phyloP scores from a whole-genome alignment of 1,140 invertebrate species.

The Zophobas atratus region DNA sequence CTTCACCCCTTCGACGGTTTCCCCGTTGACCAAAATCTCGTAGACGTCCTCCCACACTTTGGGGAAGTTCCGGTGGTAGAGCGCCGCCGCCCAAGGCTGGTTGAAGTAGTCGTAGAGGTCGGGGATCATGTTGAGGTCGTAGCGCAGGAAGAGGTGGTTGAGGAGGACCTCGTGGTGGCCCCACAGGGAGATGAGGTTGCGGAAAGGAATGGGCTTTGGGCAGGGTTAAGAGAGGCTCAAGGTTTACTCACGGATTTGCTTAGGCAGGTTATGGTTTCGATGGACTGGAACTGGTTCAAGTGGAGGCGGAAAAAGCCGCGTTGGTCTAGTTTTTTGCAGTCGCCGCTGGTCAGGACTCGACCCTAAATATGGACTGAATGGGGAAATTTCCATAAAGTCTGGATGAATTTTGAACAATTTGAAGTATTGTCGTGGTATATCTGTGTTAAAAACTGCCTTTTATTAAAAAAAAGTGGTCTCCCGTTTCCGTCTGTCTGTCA shows the following conservation, averaged over 20 bases:
- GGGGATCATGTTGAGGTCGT: constrained; percentile 70
- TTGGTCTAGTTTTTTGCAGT: constrained; percentile 61
- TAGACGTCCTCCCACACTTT: constrained; percentile 66
- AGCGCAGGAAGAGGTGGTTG: constrained; percentile 73
- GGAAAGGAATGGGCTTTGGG: constrained; percentile 53
- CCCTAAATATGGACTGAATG: constrained; percentile 60
- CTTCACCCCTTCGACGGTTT: constrained; percentile 26
- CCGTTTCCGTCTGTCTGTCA: no score
- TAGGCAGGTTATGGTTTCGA: constrained; percentile 74
- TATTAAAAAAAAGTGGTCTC: no score
- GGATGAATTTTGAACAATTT: no score
- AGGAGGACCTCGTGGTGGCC: constrained; percentile 77
- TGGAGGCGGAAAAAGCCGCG: constrained; percentile 74
- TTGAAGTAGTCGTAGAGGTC: constrained; percentile 77
- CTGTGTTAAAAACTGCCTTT: no score
- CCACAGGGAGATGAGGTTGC: constrained; percentile 71
- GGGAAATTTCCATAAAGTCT: no score
- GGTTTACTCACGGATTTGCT: constrained; percentile 68
- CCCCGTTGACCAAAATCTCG: neutral
- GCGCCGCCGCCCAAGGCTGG: constrained; percentile 74
- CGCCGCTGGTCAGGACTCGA: constrained; percentile 68
- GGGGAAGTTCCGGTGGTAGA: constrained; percentile 74
- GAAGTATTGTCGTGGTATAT: no score
- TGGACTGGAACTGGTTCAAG: constrained; percentile 70
- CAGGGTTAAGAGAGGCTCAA: neutral